Evolutionary conservation across 1,140 invertebrate genomes (phyloP).

Genomic region (Brachionus sp.): DNA sequence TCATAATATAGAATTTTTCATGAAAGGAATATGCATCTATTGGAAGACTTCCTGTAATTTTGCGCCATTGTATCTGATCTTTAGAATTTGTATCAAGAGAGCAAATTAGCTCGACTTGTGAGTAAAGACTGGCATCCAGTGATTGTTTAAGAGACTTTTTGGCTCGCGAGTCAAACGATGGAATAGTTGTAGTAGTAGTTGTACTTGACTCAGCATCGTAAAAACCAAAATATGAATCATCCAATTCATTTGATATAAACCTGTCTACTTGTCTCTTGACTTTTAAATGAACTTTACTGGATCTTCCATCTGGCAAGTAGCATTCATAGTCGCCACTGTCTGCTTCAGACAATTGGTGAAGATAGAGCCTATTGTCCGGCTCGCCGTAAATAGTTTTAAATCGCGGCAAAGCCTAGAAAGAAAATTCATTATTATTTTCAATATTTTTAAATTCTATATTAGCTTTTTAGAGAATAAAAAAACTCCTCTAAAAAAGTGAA

Average conservation of each 20-base stretch:
- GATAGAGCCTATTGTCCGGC: not conserved
- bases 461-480: no score
- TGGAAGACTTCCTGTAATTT: not conserved
- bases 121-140: not conserved
- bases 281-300: not conserved
- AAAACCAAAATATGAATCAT: not conserved
- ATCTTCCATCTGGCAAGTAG: not conserved
- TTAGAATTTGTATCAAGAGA: not conserved
- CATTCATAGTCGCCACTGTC: conserved; percentile 27
- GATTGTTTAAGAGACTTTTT: not conserved
- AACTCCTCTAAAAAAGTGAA: no score
- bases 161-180: not conserved
- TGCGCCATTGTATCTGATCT: not conserved
- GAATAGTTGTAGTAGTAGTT: not conserved
- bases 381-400: not conserved
- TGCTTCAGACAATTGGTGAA: not conserved
- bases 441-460: no score
- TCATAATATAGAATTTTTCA: not conserved
- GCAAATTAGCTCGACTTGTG: not conserved
- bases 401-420: not conserved
- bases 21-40: not conserved
- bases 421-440: not conserved
- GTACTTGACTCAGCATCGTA: not conserved
- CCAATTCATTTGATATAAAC: not conserved
- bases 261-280: not conserved